Evolutionary conservation across 2,797 vertebrate species (phyloP), one percentile per base, ranked within the genome.

Genomic region (Zenarchopterus dispar): DNA sequence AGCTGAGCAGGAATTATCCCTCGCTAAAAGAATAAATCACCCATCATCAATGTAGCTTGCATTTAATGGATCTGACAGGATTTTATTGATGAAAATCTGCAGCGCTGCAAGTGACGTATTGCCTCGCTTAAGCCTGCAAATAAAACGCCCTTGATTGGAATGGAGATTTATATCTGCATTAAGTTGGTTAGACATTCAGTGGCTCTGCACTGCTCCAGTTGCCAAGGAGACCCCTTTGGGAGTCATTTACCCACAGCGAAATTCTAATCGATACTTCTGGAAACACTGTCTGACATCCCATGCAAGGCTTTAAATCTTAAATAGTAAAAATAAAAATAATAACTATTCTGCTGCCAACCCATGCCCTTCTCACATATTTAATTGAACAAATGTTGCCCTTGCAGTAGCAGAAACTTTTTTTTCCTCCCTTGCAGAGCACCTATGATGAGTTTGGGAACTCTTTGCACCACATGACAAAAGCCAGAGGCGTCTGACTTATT

Each of bases 161-260:
- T 73, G 84, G 77, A 84, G 88, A 94, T 94, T 95, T 94, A 93
- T 91, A 80, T 85, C 80, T 76, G 86, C 84, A 90, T 91, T 91
- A 89, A 91, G 72, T 89, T 80, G 74, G 55, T 89, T 78, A 86
- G 87, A 92, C 71, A 76, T 82, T 84, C 90, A 81, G 73, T 55
- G 75, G 82, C 68, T 90, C 92, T 88, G 89, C 93, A 42, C 65
- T 22, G 62, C 51, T 93, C 87, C 87, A 92, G 84, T 67, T 84
- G 84, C 77, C 64, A 89, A 91, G 91, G 80, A 86, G 78, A 81
- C 89, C 78, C 84, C 89, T 71, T 60, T 56, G 84, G 87, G 91
- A 94, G 90, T 88, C 78, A 88, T 94, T 94, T 91, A 89, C 72
- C 85, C 87, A 72, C 79, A 88, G 91, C 89, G 18, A 88, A 86